Base-by-base conservation (phyloP, 1,140 invertebrate genomes). In the Maconellicoccus hirsutus region DNA sequence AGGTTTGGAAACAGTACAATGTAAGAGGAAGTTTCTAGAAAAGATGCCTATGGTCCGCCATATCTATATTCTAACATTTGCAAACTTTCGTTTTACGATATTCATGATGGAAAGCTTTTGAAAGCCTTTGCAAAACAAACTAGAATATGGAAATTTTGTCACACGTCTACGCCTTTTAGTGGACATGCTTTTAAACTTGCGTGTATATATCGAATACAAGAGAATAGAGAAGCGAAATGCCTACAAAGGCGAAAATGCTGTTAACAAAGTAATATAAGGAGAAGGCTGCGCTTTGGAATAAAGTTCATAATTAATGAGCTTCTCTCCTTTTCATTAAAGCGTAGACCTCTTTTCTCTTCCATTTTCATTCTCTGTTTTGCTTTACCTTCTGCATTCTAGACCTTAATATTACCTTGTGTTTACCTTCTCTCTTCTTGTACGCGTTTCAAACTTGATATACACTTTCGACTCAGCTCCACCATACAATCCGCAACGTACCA, bases 281-380 rank as follows among this genome's bases (percentile, higher is more conserved):
- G 61, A 66, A 66, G 61, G 61, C 61, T 26, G 25, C 61, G 61
- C 61, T 66, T 66, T 66, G 25, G 61, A 66, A 26, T 66, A 66
- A 66, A 66, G 61, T 66, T 66, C 61, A 66, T 66, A 66, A 66
- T 66, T 66, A 66, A 66, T 66, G 61, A 66, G 61, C 61, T 66
- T 66, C 61, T 66, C 61, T 66, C 61, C 61, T 66, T 66, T 66
- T 66, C 61, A 66, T 66, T 66, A 66, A 66, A 66, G 61, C 25
- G 61, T 66, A 66, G 61, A 22, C 21, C 61, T 66, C 61, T 66
- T 23, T 66, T 66, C 10, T 66, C 61, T 19, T 23, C 21, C 61
- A 16, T 66, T 66, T 23, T 66, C 61, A 19, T 16, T 26, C 61
- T 66, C 52, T 19, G 16, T 59, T 59, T 16, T 33, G 29, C 29